phyloP scores from a whole-genome alignment of 2,888 invertebrate genomes.

The Trichacis sp. region DNA sequence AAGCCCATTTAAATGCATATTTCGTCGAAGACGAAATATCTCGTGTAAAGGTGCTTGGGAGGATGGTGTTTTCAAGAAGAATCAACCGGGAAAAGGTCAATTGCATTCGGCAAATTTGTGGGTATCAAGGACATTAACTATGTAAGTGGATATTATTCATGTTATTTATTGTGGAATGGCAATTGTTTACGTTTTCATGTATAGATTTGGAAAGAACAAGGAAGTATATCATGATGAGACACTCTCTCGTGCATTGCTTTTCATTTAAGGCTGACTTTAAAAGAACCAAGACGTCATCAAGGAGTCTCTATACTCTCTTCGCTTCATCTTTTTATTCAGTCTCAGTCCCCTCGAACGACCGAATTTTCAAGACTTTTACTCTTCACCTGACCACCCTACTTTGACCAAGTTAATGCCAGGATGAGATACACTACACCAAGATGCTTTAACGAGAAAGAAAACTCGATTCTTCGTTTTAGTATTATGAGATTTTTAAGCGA shows the following conservation, averaged over 20 bases:
- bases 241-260: conserved; percentile 71
- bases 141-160: too few species aligned
- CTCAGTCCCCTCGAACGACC: conserved; percentile 25
- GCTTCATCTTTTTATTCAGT: conserved; percentile 42
- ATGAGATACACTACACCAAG: conserved; percentile 47
- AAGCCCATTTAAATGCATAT: conserved; percentile 56
- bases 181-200: conserved; percentile 69
- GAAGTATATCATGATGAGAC: conserved; percentile 86
- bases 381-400: conserved; percentile 43
- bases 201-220: conserved; percentile 79
- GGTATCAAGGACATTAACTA: too few species aligned
- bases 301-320: conserved; percentile 49
- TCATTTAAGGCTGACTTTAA: conserved; percentile 50
- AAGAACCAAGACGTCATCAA: conserved; percentile 64
- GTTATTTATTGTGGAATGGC: too few species aligned
- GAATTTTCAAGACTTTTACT: conserved; percentile 36
- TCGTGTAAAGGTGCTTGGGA: conserved; percentile 39
- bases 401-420: conserved; percentile 56
- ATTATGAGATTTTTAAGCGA: conserved; percentile 65
- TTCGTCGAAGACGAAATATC: conserved; percentile 48
- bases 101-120: not conserved
- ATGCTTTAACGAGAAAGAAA: conserved; percentile 23
- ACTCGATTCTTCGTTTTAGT: conserved; percentile 59
- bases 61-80: conserved; percentile 34
- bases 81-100: conserved; percentile 17